These are phyloP conservation scores for Podarcis lilfordi DNA, from an alignment of 2,797 vertebrate species.

Conservation along the genomic window DNA sequence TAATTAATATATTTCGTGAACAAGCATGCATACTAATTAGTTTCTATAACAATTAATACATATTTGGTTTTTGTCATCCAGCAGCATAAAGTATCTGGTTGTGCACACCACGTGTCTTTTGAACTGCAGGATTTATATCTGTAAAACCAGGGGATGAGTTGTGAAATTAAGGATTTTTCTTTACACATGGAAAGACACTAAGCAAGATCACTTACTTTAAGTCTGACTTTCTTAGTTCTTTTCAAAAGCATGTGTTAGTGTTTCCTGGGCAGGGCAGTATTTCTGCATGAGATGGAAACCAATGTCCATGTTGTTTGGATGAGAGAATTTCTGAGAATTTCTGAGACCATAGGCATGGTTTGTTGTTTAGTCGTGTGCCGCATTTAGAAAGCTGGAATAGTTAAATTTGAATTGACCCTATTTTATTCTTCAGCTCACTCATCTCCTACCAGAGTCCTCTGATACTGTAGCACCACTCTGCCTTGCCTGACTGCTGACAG, in stretches of 20 bases:
- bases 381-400: too few species aligned
- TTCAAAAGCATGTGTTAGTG: background rate
- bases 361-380: too few species aligned
- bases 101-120: background rate
- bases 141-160: background rate
- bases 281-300: background rate
- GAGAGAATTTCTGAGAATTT: background rate
- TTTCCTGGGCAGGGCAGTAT: background rate
- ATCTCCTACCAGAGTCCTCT: background rate
- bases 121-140: background rate
- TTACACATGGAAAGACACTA: background rate
- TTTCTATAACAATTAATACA: conserved; percentile 19
- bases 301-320: background rate
- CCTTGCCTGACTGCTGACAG: background rate
- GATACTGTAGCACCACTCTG: background rate
- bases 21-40: background rate
- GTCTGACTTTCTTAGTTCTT: background rate
- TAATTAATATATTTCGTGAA: conserved; percentile 15
- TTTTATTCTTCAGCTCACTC: background rate
- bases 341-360: too few species aligned
- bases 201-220: background rate
- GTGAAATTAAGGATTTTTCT: background rate
- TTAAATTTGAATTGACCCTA: background rate
- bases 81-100: background rate
- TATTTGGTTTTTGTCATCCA: background rate